These are phyloP conservation scores for Synodontis membranacea DNA, from an alignment of 2,113 vertebrate species.

Conservation along the genomic window DNA sequence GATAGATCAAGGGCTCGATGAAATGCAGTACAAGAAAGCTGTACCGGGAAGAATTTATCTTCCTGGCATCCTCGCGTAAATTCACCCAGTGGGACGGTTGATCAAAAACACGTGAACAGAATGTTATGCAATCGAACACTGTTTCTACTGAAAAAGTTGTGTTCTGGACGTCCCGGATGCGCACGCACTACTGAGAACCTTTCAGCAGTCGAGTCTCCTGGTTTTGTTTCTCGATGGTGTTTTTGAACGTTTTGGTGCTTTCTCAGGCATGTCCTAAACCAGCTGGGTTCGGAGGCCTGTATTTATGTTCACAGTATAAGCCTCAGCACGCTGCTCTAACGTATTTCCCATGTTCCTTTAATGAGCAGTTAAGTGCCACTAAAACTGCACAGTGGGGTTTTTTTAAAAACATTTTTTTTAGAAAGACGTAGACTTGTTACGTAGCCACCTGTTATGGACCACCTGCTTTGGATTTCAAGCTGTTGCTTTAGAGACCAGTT, in stretches of 20 bases:
- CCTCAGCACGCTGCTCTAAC: conserved; percentile 40
- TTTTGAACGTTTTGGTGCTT: conserved; percentile 2
- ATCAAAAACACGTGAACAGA: neutral
- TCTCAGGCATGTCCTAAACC: conserved; percentile 18
- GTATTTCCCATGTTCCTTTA: conserved; percentile 41
- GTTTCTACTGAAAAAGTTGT: neutral
- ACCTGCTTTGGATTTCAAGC: neutral
- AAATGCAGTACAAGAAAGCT: neutral
- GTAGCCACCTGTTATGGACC: neutral
- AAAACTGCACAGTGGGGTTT: conserved; percentile 15
- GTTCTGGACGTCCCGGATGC: neutral
- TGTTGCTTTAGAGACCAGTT: neutral
- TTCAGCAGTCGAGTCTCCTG: neutral
- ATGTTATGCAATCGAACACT: neutral
- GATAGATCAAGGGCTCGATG: neutral
- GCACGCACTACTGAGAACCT: neutral
- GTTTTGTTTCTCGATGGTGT: neutral
- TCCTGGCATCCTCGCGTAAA: neutral
- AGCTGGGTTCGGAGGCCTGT: neutral
- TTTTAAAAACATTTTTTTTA: neutral
- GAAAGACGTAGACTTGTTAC: neutral
- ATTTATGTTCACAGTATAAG: conserved; percentile 39
- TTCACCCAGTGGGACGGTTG: neutral
- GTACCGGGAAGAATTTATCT: neutral
- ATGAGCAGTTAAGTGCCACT: conserved; percentile 44